These are phyloP conservation scores for Xanthostigma xanthostigma DNA, from an alignment of 2,888 invertebrate genomes.

Conservation along the genomic window DNA sequence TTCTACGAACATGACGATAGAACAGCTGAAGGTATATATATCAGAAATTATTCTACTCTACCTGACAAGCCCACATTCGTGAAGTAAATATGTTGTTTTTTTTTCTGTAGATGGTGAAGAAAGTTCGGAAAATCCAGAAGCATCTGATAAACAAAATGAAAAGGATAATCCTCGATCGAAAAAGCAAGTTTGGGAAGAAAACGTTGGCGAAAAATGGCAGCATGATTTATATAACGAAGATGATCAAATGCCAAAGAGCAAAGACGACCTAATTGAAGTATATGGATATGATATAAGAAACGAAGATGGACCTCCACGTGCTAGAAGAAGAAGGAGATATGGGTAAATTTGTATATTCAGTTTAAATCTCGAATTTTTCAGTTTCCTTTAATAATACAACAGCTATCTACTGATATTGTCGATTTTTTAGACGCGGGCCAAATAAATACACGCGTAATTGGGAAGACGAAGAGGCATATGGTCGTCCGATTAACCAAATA, in stretches of 20 bases:
- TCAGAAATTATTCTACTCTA: too few relatives aligned
- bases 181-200: conserved; percentile 29
- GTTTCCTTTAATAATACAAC: too few relatives aligned
- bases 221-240: conserved; percentile 61
- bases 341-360: conserved; percentile 40
- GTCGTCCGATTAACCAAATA: conserved; percentile 27
- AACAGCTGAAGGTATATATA: conserved; percentile 55
- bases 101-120: conserved; percentile 15
- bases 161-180: conserved; percentile 18
- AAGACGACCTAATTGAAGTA: conserved; percentile 66
- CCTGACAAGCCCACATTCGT: too few relatives aligned
- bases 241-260: conserved; percentile 73
- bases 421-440: conserved; percentile 56
- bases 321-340: conserved; percentile 70
- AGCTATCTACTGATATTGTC: too few relatives aligned
- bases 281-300: conserved; percentile 93
- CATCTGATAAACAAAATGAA: conserved; percentile 19
- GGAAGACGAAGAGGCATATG: conserved; percentile 87
- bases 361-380: not conserved
- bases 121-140: conserved; percentile 17
- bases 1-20: conserved; percentile 95
- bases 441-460: conserved; percentile 85
- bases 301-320: conserved; percentile 81
- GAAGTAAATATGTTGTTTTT: not conserved
- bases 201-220: conserved; percentile 28